These are phyloP conservation scores for Rhingia campestris DNA, from an alignment of 2,888 invertebrate species.

Conservation along the genomic window DNA sequence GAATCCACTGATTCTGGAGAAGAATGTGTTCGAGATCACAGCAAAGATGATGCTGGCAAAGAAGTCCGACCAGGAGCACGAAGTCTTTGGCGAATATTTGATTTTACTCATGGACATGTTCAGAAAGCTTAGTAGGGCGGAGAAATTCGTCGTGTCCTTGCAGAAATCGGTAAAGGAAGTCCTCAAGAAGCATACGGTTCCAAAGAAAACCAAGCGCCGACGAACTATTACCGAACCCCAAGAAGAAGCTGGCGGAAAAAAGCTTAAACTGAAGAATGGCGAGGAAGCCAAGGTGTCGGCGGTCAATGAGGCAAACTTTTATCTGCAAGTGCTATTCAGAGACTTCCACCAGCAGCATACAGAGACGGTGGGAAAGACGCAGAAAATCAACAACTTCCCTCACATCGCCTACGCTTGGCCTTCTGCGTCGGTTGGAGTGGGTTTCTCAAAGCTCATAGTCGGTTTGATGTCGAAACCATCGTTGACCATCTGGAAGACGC, in stretches of 20 bases:
- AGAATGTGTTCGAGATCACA: constrained; percentile 78
- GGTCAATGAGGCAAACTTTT: constrained; percentile 21
- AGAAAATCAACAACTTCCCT: constrained; percentile 68
- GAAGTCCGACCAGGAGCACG: constrained; percentile 76
- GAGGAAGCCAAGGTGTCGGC: not conserved
- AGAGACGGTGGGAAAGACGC: not conserved
- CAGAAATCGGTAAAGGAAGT: constrained; percentile 78
- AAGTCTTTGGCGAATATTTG: constrained; percentile 79
- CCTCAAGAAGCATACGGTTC: constrained; percentile 74
- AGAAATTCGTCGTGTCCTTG: constrained; percentile 80
- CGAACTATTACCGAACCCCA: constrained; percentile 41
- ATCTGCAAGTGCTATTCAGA: constrained; percentile 75
- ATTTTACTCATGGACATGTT: constrained; percentile 80
- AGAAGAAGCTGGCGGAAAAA: constrained; percentile 31
- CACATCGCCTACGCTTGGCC: constrained; percentile 79
- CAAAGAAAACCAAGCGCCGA: constrained; percentile 60
- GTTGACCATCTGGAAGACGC: constrained; percentile 80
- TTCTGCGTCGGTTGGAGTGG: constrained; percentile 77
- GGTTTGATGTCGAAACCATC: constrained; percentile 80
- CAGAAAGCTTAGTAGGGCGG: constrained; percentile 79
- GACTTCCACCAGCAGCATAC: constrained; percentile 74
- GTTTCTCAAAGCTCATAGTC: constrained; percentile 79
- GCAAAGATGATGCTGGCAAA: constrained; percentile 77
- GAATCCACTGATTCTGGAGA: constrained; percentile 80
- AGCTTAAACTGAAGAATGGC: constrained; percentile 46